Conservation (phyloP, 2,113 vertebrate genomes). For the Nicator chloris region DNA sequence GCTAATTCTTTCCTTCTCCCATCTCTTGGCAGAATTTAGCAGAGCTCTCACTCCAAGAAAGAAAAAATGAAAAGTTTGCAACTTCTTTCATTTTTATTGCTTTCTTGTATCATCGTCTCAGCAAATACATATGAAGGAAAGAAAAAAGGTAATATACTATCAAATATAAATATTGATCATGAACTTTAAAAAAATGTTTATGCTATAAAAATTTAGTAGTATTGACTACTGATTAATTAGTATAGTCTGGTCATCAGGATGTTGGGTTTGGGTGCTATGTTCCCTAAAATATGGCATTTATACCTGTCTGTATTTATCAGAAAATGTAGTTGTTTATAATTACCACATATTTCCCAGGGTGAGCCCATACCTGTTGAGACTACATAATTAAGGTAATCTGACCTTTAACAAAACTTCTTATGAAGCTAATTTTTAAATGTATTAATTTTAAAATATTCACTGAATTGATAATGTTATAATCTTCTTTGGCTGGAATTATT, state of each 20-base stretch:
- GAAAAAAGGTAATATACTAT: conserved; percentile 66
- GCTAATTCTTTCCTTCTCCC: not conserved
- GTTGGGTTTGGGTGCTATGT: not conserved
- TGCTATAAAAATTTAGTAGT: not conserved
- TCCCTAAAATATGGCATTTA: not conserved
- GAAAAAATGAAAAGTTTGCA: conserved; percentile 65
- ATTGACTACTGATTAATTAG: not conserved
- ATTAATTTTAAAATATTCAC: not conserved
- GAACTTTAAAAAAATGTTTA: not conserved
- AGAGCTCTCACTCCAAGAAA: not conserved
- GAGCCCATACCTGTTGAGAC: not conserved
- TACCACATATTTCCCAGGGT: not conserved
- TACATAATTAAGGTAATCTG: not conserved
- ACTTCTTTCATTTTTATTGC: conserved; percentile 37
- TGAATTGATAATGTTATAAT: not conserved
- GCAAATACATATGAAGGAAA: conserved; percentile 39
- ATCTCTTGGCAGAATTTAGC: conserved; percentile 51
- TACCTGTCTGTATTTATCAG: not conserved
- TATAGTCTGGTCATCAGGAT: not conserved
- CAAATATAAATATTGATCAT: not conserved
- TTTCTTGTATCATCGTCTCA: conserved; percentile 29
- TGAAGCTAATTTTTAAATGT: not conserved
- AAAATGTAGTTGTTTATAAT: not conserved
- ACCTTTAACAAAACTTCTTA: not conserved
- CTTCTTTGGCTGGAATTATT: not conserved